Base-by-base conservation (phyloP, 2,888 invertebrate species). In the Philopedon plagiatum region DNA sequence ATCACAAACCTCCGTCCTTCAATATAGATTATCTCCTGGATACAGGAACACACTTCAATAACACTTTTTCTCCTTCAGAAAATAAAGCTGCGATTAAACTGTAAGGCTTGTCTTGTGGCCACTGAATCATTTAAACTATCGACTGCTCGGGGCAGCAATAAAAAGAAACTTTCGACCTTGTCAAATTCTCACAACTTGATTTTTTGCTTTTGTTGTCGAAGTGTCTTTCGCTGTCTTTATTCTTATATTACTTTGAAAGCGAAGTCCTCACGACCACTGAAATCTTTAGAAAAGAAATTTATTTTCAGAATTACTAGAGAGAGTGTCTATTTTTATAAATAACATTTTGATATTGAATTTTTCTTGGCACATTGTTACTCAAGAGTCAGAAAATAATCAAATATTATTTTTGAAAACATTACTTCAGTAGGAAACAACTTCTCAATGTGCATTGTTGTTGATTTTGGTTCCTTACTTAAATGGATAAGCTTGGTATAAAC, bases 51-150 rank as follows among this genome's bases (percentile, higher is more conserved):
- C 9, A 49, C 26, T 26, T 8, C 21, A 49, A 34, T 49, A 46
- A 13, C 23, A 58, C 60, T 15, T 58, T 18, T 62, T 41, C 49
- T 37, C 41, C 37, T 44, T 46, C 18, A 37, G 54, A 51, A 58
- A 65, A 65, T 58, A 39, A 57, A 71, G 49, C 56, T 71, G 46
- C 65, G 64, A 71, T 71, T 71, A 71, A 71, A 71, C 64, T 65
- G 58, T 58, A 60, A 64, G 49, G 63, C 65, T 58, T 71, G 64
- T 51, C 56, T 58, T 44, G 58, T 67, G 66, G 66, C 44, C 63
- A 51, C 18, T 21, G 57, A 70, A 64, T 57, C 63, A 63, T 64
- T 70, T 70, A 70, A 70, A 62, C 44, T 62, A 57, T 56, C 63
- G 41, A 63, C 57, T 37, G 61, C 46, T 63, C 41, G 26, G 56